A percentile compares a stretch with the other conserved stretches of the same genome.
phyloP scores from a whole-genome alignment of 1,140 invertebrate genomes.

The Coptotermes formosanus region DNA sequence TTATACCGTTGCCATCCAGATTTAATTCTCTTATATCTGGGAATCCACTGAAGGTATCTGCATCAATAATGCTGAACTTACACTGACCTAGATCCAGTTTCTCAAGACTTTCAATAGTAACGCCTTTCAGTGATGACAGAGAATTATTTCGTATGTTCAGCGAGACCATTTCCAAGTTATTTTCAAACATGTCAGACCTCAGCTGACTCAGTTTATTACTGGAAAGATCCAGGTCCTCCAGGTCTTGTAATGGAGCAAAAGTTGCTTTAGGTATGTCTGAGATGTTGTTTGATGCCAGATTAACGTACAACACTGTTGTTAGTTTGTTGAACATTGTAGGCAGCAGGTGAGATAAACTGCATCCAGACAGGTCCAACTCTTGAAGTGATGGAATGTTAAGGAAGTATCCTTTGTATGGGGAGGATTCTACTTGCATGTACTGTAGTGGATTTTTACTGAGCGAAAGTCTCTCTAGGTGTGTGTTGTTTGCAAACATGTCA shows the following conservation, averaged over 20 bases:
- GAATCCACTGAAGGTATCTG: background rate
- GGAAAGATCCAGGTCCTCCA: constrained; percentile 33
- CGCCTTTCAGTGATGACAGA: background rate
- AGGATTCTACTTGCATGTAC: constrained; percentile 56
- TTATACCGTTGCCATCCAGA: background rate
- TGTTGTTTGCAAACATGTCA: constrained; percentile 63
- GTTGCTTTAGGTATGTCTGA: background rate
- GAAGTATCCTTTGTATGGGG: constrained; percentile 47
- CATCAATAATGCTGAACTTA: background rate
- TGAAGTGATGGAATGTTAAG: constrained; percentile 60
- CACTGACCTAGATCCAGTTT: background rate
- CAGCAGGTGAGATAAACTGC: constrained; percentile 57
- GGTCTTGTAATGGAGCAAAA: background rate
- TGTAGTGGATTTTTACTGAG: constrained; percentile 66
- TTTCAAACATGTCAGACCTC: background rate
- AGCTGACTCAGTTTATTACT: background rate
- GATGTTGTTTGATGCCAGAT: constrained; percentile 39
- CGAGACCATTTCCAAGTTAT: constrained; percentile 42
- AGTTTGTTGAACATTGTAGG: constrained; percentile 58
- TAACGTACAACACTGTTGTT: constrained; percentile 50
- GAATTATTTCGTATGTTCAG: background rate
- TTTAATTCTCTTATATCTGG: background rate
- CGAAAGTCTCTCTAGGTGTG: constrained; percentile 61
- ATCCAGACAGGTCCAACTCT: constrained; percentile 66
- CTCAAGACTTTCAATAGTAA: background rate